Base-by-base conservation (phyloP, 2,797 vertebrate genomes). In the Ptychadena robeensis region DNA sequence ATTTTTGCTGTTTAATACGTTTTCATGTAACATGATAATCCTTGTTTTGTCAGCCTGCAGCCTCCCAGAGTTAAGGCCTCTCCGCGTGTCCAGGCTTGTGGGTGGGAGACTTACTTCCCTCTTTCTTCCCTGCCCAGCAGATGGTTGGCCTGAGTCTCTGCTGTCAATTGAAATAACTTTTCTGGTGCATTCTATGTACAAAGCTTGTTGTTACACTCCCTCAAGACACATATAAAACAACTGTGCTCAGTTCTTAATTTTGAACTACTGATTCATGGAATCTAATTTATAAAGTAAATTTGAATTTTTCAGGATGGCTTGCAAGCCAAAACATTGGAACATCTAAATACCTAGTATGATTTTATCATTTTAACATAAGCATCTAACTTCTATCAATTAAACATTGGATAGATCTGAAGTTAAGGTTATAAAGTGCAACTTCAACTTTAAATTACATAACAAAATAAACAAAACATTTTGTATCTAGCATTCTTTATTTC, bases 1-100 rank as follows among this genome's bases (percentile, higher is more conserved):
- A 10, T 22, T 34, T 28, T 37, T 69, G 32, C 4, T 82, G 7
- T 83, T 71, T 64, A 38, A 48, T 70, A 78, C 11, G 4, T 22
- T 28, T 70, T 70, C 32, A 59, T 80, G 48, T 84, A 32, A 44
- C 63, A 30, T 73, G 68, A 80, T 86, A 72, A 79, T 15, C 2
- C 15, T 66, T 87, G 57, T 83, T 76, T 83, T 86, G 86, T 81
- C 69, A 28, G 18, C 68, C n/a, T 48, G 34, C 53, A 59, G 66
- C 68, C 37, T 12, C 25, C 9, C 22, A 3, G 9, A 44, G 70
- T 85, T 53, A 57, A 64, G 68, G 73, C 57, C 5, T 40, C 61
- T 71, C 82, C 80, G 11, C 14, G 67, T 10, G 83, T 85, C 83
- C 83, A 28, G 12, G 15, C 65, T 75, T 57, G 31, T 15, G 69